phyloP scores from a whole-genome alignment of 2,888 invertebrate species.

The Ariolimax columbianus region DNA sequence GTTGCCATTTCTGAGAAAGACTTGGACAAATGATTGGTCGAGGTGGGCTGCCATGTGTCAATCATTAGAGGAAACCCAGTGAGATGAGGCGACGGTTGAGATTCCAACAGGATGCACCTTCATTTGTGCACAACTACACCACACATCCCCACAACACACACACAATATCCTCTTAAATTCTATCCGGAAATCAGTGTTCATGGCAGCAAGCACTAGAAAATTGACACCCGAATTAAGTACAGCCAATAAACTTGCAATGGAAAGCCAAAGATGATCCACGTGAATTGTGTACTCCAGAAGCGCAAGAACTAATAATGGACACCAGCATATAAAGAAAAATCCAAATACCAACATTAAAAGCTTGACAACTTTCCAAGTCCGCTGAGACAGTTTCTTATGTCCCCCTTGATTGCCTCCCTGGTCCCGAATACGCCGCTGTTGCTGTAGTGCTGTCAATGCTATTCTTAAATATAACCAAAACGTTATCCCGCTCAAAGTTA shows the following conservation, averaged over 20 bases:
- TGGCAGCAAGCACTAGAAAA: slow-evolving; percentile 49
- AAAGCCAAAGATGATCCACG: slow-evolving; percentile 28
- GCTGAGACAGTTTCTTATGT: not conserved
- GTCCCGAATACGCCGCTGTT: slow-evolving; percentile 23
- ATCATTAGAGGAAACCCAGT: not conserved
- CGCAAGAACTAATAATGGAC: slow-evolving; percentile 44
- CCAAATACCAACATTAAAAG: slow-evolving; percentile 53
- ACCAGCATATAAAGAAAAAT: slow-evolving; percentile 53
- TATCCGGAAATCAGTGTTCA: slow-evolving; percentile 50
- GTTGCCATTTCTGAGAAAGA: no score
- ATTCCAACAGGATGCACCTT: slow-evolving; percentile 5
- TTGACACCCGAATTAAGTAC: slow-evolving; percentile 54
- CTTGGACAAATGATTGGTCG: no score
- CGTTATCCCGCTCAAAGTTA: slow-evolving; percentile 31
- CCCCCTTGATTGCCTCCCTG: not conserved
- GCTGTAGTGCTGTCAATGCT: slow-evolving; percentile 11
- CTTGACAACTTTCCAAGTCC: slow-evolving; percentile 43
- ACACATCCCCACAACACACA: not conserved
- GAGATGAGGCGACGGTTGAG: not conserved
- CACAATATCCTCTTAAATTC: slow-evolving; percentile 47
- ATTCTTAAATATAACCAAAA: slow-evolving; percentile 35
- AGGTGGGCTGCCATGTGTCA: no score
- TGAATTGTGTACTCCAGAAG: slow-evolving; percentile 49
- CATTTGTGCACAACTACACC: not conserved
- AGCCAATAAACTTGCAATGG: slow-evolving; percentile 39